phyloP scores from a whole-genome alignment of 2,797 vertebrate genomes.

The Epinephelus awoara region DNA sequence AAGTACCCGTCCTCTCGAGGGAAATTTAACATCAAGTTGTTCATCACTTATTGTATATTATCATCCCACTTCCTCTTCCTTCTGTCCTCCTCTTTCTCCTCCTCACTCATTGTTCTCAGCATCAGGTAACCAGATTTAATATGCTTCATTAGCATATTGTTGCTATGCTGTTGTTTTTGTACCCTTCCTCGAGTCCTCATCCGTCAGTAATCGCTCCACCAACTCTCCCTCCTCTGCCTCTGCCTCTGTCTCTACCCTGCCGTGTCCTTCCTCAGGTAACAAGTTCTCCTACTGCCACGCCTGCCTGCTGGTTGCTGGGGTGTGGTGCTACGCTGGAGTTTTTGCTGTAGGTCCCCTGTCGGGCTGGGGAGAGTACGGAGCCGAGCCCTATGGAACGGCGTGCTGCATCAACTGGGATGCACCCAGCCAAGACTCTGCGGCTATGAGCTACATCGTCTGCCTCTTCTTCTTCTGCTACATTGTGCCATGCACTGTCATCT shows the following conservation, averaged over 20 bases:
- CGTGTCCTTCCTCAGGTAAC: slow-evolving; percentile 80
- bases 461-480: slow-evolving; percentile 92
- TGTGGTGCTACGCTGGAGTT: slow-evolving; percentile 88
- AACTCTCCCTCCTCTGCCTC: slow-evolving; percentile 21
- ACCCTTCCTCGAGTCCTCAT: slow-evolving; percentile 34
- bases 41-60: slow-evolving; percentile 7
- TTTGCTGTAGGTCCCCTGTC: slow-evolving; percentile 88
- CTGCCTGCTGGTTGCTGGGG: slow-evolving; percentile 79
- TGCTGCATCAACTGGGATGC: slow-evolving; percentile 91
- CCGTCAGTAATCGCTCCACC: slow-evolving; percentile 36
- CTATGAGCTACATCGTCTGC: slow-evolving; percentile 88
- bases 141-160: slow-evolving; percentile 45
- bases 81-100: slow-evolving; percentile 16
- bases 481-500: slow-evolving; percentile 88
- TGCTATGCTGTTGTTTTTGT: slow-evolving; percentile 26
- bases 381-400: slow-evolving; percentile 91
- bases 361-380: slow-evolving; percentile 88
- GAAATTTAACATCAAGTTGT: background rate
- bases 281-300: slow-evolving; percentile 87
- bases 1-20: background rate
- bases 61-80: slow-evolving; percentile 5
- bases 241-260: slow-evolving; percentile 6
- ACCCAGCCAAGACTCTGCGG: slow-evolving; percentile 74
- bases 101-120: slow-evolving; percentile 29
- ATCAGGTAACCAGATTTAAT: slow-evolving; percentile 37